A percentile compares a stretch with the other conserved stretches of the same genome.
phyloP scores from a whole-genome alignment of 1,140 invertebrate genomes.

The Heliconius eleuchia region DNA sequence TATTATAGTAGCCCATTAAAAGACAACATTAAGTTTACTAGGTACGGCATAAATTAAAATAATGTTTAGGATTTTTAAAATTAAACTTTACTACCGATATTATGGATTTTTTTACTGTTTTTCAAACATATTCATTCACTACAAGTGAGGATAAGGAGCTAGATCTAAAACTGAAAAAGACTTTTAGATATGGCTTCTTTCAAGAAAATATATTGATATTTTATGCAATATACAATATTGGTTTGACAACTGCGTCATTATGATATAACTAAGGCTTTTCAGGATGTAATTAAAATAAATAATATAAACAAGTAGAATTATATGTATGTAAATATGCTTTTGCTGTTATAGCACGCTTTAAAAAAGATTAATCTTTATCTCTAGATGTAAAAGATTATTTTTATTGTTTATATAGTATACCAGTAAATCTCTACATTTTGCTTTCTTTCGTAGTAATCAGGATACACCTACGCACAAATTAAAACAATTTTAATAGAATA shows the following conservation, averaged over 20 bases:
- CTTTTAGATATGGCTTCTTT: too few species aligned
- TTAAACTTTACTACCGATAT: too few species aligned
- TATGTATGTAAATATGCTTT: not conserved
- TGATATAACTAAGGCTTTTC: not conserved
- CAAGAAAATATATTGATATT: not conserved
- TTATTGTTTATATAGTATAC: not conserved
- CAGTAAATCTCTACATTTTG: not conserved
- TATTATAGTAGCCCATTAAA: too few species aligned
- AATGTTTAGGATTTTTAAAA: too few species aligned
- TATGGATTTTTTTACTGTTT: too few species aligned
- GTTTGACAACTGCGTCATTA: not conserved
- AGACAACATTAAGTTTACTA: too few species aligned
- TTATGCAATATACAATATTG: not conserved
- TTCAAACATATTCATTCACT: too few species aligned
- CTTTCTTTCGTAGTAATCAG: not conserved
- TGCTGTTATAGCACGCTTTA: slow-evolving; percentile 4
- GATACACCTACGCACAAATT: not conserved
- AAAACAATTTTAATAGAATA: not conserved
- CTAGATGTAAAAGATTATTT: not conserved
- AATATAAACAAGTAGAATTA: not conserved
- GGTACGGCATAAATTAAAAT: too few species aligned
- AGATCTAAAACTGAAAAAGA: too few species aligned
- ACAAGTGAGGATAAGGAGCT: too few species aligned
- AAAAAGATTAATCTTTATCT: not conserved
- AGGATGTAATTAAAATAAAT: slow-evolving; percentile 12